Base-by-base conservation (phyloP, 2,888 invertebrate genomes). In the Seira musarum region DNA sequence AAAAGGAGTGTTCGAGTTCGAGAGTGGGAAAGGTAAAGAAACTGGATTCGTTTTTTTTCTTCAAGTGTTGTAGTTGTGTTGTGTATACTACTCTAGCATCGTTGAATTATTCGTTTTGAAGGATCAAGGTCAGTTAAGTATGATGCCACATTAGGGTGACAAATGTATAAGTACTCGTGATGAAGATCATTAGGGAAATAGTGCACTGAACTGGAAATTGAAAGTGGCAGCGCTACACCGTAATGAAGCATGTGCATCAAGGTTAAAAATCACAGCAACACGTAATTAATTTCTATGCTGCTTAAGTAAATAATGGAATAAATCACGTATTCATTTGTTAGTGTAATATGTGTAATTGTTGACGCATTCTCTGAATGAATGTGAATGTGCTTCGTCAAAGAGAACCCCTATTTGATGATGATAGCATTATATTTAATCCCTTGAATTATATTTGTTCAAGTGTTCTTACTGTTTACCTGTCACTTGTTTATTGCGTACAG, bases 71-170 rank as follows among this genome's bases (percentile, higher is more conserved):
- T n/a, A n/a, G 40, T 40, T 2, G 53, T 53, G 53, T 53, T 53
- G 30, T 53, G 53, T 53, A 15, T 17, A 53, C 17, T 53, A 2
- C 13, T 53, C 53, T 3, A 2, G 2, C 3, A 2, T 30, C 3
- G 53, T 53, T 8, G 24, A 35, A 68, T 68, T 53, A 40, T 67
- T 46, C 19, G 21, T 46, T 8, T 35, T 46, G 21, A 68, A 53
- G 53, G 19, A 19, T 68, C 68, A 66, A 68, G 68, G 68, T 68
- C 68, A 57, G 24, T 53, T 13, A 53, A n/a, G 30, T 30, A 30
- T 30, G 30, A 53, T 53, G 15, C 6, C 17, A 8, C 53, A 17
- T 53, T 53, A 53, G 17, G 13, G 53, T 53, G 53, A 17, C n/a
- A 53, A 17, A 17, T 53, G 17, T 53, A 13, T 53, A 17, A 13